Evolutionary conservation across 1,140 invertebrate species (phyloP), one percentile per base, ranked within the genome.

Genomic region (Tetramorium simillimum): DNA sequence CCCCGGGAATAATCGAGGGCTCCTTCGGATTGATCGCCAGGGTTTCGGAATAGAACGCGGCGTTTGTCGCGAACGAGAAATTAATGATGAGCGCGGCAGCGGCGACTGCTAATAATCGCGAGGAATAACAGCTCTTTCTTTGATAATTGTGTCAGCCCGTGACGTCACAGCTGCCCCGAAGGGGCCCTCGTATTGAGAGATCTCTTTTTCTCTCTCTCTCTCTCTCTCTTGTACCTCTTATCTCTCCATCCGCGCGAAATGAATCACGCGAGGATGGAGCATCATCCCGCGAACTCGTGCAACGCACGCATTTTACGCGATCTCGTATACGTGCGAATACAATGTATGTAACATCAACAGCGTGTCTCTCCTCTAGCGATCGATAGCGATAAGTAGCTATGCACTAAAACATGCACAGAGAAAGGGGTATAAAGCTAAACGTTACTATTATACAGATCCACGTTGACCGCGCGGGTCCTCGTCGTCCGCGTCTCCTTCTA

Each of bases 351-450:
- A 90, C 77, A 92, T 90, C 91, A 90, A 93, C 88, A 87, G 78
- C 86, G 40, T 73, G 53, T 84, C 53, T 60, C 40, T 56, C 75
- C 82, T 81, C 86, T 93, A 89, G 86, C 86, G 76, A 92, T 88
- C 81, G 76, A 92, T 92, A 92, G 69, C 87, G 86, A 93, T 93
- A 91, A 92, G 93, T 93, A 92, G 93, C 94, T 95, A 95, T 95
- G 94, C 94, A 95, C 92, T 95, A 95, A 95, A 95, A 95, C 94
- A 95, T 95, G 95, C 94, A 95, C 92, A 95, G 93, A 92, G 87
- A 93, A 93, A 91, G 93, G 91, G 86, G 90, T 88, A 86, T 92
- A 93, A 94, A 93, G 85, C 89, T 94, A 92, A 76, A 77, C 58
- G 58, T 72, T 63, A 81, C 73, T n/a, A 80, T 86, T 28, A 53